phyloP scores from a whole-genome alignment of 2,797 vertebrate genomes.

The Cephalopachus bancanus region DNA sequence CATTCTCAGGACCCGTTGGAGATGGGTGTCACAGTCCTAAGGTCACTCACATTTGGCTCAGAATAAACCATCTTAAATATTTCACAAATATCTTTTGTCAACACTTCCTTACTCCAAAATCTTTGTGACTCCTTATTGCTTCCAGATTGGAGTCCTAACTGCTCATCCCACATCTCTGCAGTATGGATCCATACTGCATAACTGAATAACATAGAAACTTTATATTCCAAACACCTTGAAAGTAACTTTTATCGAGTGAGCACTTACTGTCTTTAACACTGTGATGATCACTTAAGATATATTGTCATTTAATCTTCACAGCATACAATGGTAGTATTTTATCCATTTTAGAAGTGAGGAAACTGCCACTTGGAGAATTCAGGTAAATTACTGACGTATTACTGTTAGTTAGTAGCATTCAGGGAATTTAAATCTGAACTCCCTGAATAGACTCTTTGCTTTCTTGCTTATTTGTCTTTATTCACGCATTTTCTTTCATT shows the following conservation, averaged over 20 bases:
- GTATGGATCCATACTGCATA: neutral
- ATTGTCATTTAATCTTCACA: neutral
- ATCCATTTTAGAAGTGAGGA: constrained; percentile 9
- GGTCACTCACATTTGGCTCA: too few species aligned
- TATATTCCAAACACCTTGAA: neutral
- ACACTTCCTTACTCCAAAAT: neutral
- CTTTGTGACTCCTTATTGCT: neutral
- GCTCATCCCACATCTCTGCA: neutral
- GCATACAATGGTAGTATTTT: neutral
- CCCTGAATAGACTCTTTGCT: neutral
- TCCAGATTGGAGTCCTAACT: neutral
- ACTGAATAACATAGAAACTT: neutral
- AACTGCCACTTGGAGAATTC: constrained; percentile 19
- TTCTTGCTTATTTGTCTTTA: neutral
- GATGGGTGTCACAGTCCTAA: too few species aligned
- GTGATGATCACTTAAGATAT: neutral
- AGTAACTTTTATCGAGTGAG: neutral
- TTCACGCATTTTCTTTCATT: neutral
- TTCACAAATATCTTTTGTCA: too few species aligned
- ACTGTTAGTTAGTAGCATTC: neutral
- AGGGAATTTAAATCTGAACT: constrained; percentile 20
- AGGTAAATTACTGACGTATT: constrained; percentile 6
- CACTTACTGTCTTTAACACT: neutral
- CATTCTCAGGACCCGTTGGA: too few species aligned
- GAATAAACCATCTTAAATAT: too few species aligned